phyloP scores from a whole-genome alignment of 2,888 invertebrate species.

The Leucophora obtusa region DNA sequence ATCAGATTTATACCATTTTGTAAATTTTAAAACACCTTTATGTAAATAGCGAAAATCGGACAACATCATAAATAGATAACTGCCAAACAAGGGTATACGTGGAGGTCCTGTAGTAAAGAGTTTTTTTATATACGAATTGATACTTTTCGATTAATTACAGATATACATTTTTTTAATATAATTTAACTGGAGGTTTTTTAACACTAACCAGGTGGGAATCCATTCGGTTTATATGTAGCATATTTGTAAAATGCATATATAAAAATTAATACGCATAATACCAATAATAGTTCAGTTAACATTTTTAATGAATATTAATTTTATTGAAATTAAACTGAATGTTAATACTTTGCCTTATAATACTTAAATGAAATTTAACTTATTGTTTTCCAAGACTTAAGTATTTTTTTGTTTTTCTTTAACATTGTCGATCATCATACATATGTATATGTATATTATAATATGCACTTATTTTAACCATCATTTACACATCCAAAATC shows the following conservation, averaged over 20 bases:
- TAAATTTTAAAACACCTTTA: constrained; percentile 79
- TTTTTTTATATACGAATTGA: constrained; percentile 12
- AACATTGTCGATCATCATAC: too few species aligned
- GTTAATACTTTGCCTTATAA: constrained; percentile 29
- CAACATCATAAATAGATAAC: constrained; percentile 81
- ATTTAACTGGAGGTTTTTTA: background rate
- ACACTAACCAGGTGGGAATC: constrained; percentile 82
- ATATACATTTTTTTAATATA: background rate
- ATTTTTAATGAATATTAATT: constrained; percentile 65
- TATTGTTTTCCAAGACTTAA: constrained; percentile 21
- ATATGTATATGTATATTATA: too few species aligned
- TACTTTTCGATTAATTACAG: background rate
- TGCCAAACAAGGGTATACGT: constrained; percentile 82
- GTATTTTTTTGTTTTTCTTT: background rate
- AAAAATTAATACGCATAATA: constrained; percentile 73
- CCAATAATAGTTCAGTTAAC: constrained; percentile 75
- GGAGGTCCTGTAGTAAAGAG: constrained; percentile 80
- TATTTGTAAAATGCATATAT: constrained; percentile 76
- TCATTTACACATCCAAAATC: too few species aligned
- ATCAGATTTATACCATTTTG: constrained; percentile 81
- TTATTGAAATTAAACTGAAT: background rate
- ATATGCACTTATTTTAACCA: too few species aligned
- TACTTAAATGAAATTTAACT: constrained; percentile 29
- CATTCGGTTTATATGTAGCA: constrained; percentile 79
- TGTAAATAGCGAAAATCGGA: constrained; percentile 80